Conservation (phyloP, 2,888 invertebrate genomes). For the Agriopis leucophaearia region DNA sequence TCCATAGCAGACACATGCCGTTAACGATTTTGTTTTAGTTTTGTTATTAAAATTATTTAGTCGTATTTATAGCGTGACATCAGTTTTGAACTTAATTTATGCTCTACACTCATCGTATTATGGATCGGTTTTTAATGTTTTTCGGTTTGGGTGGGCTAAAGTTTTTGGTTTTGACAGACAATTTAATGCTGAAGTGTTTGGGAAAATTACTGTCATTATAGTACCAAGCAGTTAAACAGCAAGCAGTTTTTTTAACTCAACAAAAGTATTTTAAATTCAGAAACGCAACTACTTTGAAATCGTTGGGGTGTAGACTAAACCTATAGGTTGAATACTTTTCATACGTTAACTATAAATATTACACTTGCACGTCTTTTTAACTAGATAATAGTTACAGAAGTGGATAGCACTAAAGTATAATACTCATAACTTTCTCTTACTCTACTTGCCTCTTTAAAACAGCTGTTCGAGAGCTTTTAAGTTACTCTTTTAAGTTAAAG, state of each 20-base stretch:
- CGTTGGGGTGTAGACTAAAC: too few species aligned
- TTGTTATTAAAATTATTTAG: constrained; percentile 74
- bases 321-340: too few species aligned
- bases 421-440: too few species aligned
- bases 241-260: too few species aligned
- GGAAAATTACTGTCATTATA: neutral
- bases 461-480: too few species aligned
- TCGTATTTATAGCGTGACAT: constrained; percentile 69
- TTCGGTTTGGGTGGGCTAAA: constrained; percentile 69
- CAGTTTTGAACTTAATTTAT: constrained; percentile 76
- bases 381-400: neutral
- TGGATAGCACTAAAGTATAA: neutral
- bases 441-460: too few species aligned
- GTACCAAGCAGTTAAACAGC: too few species aligned
- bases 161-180: neutral
- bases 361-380: neutral
- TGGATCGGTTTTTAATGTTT: constrained; percentile 68
- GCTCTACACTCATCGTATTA: constrained; percentile 57
- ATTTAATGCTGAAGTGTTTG: neutral
- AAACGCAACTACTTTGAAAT: too few species aligned
- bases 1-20: constrained; percentile 38
- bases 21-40: constrained; percentile 66
- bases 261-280: too few species aligned
- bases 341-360: too few species aligned
- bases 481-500: too few species aligned